Evolutionary conservation across 2,113 vertebrate species (phyloP), one percentile per base, ranked within the genome.

Genomic region (Callionymus lyra): DNA sequence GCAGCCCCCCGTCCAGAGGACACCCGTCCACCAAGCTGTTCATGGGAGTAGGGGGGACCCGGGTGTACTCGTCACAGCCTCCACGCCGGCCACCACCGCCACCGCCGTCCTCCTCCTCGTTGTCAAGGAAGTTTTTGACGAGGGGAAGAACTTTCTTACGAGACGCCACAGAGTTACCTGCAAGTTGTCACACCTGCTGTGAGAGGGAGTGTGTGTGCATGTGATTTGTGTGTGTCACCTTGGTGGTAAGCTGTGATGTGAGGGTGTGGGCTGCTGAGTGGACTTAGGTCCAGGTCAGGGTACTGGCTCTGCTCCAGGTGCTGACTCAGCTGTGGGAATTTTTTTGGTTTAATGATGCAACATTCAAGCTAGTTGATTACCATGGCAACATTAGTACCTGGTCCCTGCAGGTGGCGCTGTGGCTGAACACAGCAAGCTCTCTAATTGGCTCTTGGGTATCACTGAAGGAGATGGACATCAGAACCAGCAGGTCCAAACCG

Each of bases 21-120:
- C 93, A 92, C 12, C 94, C 93, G 1, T 98, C 94, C 44, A 93
- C 93, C 74, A 97, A 84, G 66, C 94, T 98, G 86, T 98, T 98
- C 89, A 93, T 87, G 0, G 94, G 94, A 0, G 94, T 95, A 0
- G 93, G 93, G 0, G 93, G 94, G 0, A 87, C 72, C 1, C 31
- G 57, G 4, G 56, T 63, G 32, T 90, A 90, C 1, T 91, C 91
- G n/a, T n/a, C n/a, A n/a, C n/a, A n/a, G n/a, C n/a, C 15, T 89
- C 88, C 1, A 90, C 89, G 9, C 82, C n/a, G n/a, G n/a, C n/a
- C n/a, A n/a, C n/a, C n/a, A n/a, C n/a, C 66, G 9, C 42, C 69
- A 33, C 50, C 54, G 13, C 16, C 6, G 47, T 44, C 3, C 10
- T 70, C 21, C 51, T 60, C 34, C 18, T 33, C 59, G 14, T 40